A percentile compares a stretch with the other conserved stretches of the same genome.
Evolutionary conservation across 2,888 invertebrate genomes (phyloP).

Genomic region (Galerucella nymphaeae): DNA sequence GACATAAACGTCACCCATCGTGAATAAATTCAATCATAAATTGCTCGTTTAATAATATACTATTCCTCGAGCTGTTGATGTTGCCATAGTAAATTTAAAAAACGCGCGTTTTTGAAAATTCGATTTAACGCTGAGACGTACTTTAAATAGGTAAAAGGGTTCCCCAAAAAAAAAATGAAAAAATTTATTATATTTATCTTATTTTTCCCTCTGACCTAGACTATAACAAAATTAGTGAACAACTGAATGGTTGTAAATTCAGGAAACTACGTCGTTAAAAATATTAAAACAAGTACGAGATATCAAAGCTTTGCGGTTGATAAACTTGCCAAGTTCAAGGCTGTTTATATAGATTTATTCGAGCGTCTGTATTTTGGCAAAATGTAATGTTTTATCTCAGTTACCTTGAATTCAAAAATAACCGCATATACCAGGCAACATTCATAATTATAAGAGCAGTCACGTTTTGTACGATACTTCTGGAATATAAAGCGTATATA

Average conservation of each 20-base stretch:
- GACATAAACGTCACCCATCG: too few relatives aligned
- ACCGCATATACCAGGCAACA: constrained; percentile 26
- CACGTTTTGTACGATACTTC: not conserved
- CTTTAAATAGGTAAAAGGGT: too few relatives aligned
- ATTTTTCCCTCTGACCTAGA: not conserved
- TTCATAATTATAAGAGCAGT: constrained; percentile 28
- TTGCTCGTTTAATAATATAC: too few relatives aligned
- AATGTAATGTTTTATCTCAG: constrained; percentile 36
- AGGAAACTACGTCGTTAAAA: constrained; percentile 26
- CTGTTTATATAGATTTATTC: constrained; percentile 46
- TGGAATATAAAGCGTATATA: too few relatives aligned
- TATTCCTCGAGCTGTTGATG: too few relatives aligned
- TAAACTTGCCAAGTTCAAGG: constrained; percentile 64
- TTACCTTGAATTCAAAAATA: constrained; percentile 42
- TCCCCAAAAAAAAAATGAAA: not conserved
- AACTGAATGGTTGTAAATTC: constrained; percentile 9
- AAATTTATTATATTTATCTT: not conserved
- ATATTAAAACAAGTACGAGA: constrained; percentile 20
- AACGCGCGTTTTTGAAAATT: too few relatives aligned
- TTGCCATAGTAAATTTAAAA: too few relatives aligned
- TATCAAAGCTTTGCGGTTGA: constrained; percentile 58
- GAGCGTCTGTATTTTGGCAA: constrained; percentile 40
- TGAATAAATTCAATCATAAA: too few relatives aligned
- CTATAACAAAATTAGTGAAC: not conserved
- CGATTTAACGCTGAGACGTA: too few relatives aligned